phyloP scores from a whole-genome alignment of 1,140 invertebrate genomes.

The Penaeus chinensis region DNA sequence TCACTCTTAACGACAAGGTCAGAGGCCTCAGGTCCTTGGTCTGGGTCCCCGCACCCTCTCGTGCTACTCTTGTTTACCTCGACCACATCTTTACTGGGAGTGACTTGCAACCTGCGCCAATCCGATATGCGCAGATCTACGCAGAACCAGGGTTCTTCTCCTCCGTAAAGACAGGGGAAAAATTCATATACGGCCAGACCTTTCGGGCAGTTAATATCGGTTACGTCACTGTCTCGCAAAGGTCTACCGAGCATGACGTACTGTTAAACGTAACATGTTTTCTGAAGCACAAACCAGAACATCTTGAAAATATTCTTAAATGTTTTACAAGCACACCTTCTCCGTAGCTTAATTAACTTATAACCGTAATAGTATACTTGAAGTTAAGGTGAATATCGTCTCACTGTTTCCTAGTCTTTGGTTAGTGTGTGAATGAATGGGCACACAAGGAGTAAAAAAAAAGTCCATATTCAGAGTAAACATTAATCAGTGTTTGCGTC shows the following conservation, averaged over 20 bases:
- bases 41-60: not conserved
- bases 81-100: not conserved
- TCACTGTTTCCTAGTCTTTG: no score
- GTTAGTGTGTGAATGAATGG: no score
- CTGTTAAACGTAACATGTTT: conserved; percentile 27
- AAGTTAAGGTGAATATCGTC: no score
- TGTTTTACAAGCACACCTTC: no score
- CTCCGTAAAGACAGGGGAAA: not conserved
- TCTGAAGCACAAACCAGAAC: not conserved
- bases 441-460: no score
- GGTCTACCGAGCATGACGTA: not conserved
- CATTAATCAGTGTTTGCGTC: no score
- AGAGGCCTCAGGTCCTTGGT: not conserved
- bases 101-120: not conserved
- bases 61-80: not conserved
- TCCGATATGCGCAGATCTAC: not conserved
- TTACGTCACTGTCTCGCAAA: conserved; percentile 1
- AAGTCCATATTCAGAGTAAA: no score
- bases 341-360: no score
- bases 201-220: conserved; percentile 8
- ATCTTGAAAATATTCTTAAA: no score
- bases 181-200: conserved; percentile 22
- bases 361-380: no score
- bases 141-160: not conserved
- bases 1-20: no score